Base-by-base conservation (phyloP, 1,140 invertebrate genomes). In the Pygmarrhopalites habei region DNA sequence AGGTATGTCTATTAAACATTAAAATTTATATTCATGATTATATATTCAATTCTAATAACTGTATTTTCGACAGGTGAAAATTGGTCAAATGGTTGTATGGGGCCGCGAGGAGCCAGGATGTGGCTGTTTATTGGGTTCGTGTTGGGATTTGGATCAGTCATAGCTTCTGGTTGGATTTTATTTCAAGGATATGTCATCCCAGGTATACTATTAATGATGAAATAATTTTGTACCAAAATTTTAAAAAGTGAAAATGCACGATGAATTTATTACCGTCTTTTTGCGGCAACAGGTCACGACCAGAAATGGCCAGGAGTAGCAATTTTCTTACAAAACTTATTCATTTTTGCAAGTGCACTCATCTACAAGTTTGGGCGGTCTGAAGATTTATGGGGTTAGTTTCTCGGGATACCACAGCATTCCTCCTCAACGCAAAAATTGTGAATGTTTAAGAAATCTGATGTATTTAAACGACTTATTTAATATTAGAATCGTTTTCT, bases 111-210 rank as follows among this genome's bases (percentile, higher is more conserved):
- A 51, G 90, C 93, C 17, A 82, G 90, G 62, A 82, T 92, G n/a
- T 98, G 95, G 93, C 78, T 99, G 0, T 96, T 99, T 74, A 77
- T 95, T 51, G 96, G 95, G 3, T 97, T 99, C 78, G 86, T 98
- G 0, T 82, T 98, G 71, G 92, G 92, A 58, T 99, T 99, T 79
- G 90, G 90, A 1, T 85, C 93, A 2, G 83, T 98, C 12, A 96
- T 98, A 73, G 94, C 92, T 25, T 86, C 94, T 14, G 87, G 89
- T 72, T 97, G 94, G 94, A 92, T 99, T 67, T 82, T 98, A 61
- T 95, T 98, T 79, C 88, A 83, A 39, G 82, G 86, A 60, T 61
- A 69, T 51, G 58, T 66, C 43, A 58, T 60, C 46, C 17, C 23
- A 49, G 19, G 39, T 63, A 64, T 14, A 46, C 43, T 49, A 30